These are phyloP conservation scores for Zaprionus lineosus DNA, from an alignment of 2,888 invertebrate species.

Conservation along the genomic window DNA sequence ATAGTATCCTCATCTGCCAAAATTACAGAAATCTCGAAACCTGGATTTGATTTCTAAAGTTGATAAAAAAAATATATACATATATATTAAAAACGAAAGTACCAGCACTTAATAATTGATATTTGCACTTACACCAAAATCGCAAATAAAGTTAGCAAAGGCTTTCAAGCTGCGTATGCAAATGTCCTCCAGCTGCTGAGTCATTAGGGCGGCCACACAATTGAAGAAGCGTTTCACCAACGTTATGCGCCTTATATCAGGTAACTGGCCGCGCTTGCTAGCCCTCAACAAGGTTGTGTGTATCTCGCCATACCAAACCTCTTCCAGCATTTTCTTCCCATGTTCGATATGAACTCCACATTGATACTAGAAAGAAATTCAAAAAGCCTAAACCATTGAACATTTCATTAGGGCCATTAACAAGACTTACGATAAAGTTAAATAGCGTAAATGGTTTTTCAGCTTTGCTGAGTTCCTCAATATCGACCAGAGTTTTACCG, in stretches of 20 bases:
- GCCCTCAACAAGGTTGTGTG: constrained; percentile 84
- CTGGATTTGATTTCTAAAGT: constrained; percentile 86
- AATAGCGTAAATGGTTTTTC: constrained; percentile 81
- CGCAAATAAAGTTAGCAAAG: constrained; percentile 90
- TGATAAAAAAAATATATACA: neutral
- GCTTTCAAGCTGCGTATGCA: constrained; percentile 91
- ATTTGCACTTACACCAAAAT: constrained; percentile 89
- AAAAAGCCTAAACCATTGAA: no score
- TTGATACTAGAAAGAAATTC: constrained; percentile 50
- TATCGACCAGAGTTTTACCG: constrained; percentile 81
- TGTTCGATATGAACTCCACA: constrained; percentile 86
- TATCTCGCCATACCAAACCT: constrained; percentile 83
- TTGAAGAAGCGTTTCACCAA: constrained; percentile 91
- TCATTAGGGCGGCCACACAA: constrained; percentile 93
- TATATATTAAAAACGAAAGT: neutral
- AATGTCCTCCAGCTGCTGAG: constrained; percentile 91
- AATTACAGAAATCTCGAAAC: constrained; percentile 84
- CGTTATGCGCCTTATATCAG: constrained; percentile 86
- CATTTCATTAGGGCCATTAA: neutral
- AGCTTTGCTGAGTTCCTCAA: constrained; percentile 79
- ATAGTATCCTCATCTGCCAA: constrained; percentile 84
- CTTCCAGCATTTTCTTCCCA: constrained; percentile 86
- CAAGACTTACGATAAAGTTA: constrained; percentile 78
- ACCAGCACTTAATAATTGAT: no score
- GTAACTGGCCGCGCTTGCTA: constrained; percentile 87